Conservation (phyloP, 2,113 vertebrate species). For the Podarcis raffonei region DNA sequence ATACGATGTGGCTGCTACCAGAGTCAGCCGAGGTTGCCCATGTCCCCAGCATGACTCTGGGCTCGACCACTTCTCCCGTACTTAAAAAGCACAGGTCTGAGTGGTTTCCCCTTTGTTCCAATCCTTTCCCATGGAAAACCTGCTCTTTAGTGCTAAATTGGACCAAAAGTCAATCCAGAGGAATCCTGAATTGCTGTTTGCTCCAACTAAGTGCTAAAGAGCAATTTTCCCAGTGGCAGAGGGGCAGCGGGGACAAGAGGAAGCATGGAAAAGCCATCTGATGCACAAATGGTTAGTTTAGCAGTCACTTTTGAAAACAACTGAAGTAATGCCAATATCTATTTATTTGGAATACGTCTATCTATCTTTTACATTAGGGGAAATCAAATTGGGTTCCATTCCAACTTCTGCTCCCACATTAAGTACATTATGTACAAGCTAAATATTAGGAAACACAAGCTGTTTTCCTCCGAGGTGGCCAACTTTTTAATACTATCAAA, state of each 20-base stretch:
- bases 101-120: no score
- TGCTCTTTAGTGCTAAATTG: no score
- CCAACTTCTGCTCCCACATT: neutral
- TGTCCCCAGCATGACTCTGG: neutral
- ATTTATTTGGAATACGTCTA: no score
- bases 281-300: neutral
- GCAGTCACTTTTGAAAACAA: neutral
- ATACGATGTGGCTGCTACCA: no score
- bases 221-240: no score
- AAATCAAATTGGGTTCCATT: neutral
- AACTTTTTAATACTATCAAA: neutral
- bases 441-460: neutral
- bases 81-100: no score
- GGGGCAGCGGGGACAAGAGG: neutral
- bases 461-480: neutral
- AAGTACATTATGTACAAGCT: neutral
- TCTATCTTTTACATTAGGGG: neutral
- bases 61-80: no score
- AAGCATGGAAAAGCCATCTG: neutral
- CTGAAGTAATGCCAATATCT: neutral
- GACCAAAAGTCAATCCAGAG: no score
- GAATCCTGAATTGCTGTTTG: no score
- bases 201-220: no score
- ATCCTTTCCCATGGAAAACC: no score
- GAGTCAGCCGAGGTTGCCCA: neutral